Conservation (phyloP, 2,113 vertebrate species). For the Laterallus jamaicensis region DNA sequence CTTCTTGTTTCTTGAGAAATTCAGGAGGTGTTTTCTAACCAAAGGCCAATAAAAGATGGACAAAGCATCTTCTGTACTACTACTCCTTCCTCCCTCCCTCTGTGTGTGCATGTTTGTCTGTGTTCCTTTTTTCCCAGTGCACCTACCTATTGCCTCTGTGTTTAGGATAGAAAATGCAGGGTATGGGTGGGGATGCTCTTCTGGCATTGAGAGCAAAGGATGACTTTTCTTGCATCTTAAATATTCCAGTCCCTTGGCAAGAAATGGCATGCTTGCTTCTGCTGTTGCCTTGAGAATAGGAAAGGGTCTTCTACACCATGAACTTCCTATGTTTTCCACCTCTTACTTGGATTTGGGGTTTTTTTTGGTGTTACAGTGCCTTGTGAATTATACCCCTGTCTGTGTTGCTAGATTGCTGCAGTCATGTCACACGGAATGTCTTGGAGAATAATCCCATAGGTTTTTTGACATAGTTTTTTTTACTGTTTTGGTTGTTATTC, state of each 20-base stretch:
- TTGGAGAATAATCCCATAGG: not conserved
- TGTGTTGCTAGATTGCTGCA: not conserved
- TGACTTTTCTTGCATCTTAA: not conserved
- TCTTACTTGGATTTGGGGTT: not conserved
- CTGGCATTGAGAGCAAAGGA: not conserved
- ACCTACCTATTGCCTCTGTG: not conserved
- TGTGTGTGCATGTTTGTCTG: not conserved
- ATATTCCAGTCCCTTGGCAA: not conserved
- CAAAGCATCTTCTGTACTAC: not conserved
- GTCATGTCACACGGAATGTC: not conserved
- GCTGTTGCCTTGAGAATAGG: not conserved
- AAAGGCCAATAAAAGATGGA: not conserved
- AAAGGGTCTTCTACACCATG: not conserved
- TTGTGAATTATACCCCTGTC: not conserved
- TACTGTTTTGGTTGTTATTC: not conserved
- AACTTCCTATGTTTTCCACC: not conserved
- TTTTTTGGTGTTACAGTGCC: not conserved
- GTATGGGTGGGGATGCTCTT: not conserved
- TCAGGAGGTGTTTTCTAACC: not conserved
- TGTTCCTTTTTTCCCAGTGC: not conserved
- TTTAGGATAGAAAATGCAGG: not conserved
- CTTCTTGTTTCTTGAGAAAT: not conserved
- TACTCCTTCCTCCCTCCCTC: not conserved
- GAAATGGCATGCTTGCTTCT: not conserved
- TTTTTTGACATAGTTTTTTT: not conserved